These are phyloP conservation scores for Scaptomyza montana DNA, from an alignment of 1,140 invertebrate species.

Conservation along the genomic window DNA sequence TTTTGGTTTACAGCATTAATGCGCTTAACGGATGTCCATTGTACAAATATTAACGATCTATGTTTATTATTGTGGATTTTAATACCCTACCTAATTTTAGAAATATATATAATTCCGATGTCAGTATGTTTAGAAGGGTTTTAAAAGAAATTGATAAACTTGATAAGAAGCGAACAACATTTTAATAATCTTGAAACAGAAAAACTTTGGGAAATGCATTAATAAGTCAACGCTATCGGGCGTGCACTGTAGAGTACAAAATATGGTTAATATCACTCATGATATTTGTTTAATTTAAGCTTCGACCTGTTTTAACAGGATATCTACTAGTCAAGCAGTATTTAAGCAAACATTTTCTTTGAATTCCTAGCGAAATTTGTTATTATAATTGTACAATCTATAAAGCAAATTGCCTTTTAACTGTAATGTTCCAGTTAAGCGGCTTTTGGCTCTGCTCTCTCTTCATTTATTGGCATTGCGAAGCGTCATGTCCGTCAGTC, in stretches of 20 bases:
- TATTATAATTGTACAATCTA: slow-evolving; percentile 5
- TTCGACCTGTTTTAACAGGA: background rate
- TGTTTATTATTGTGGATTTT: slow-evolving; percentile 1
- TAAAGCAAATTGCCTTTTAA: slow-evolving; percentile 19
- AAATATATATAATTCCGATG: too few species aligned
- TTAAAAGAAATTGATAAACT: too few species aligned
- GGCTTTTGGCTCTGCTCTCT: slow-evolving; percentile 7
- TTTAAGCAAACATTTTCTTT: background rate
- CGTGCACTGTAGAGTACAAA: too few species aligned
- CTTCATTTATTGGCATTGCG: slow-evolving; percentile 21
- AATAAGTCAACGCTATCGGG: too few species aligned
- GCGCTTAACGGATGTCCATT: slow-evolving; percentile 44
- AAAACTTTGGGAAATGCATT: too few species aligned
- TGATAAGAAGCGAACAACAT: too few species aligned
- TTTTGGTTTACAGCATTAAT: slow-evolving; percentile 9
- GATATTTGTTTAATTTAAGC: too few species aligned
- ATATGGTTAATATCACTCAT: too few species aligned
- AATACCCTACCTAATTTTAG: background rate
- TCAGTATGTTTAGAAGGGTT: too few species aligned
- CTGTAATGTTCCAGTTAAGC: slow-evolving; percentile 16
- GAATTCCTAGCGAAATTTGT: background rate
- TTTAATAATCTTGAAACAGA: too few species aligned
- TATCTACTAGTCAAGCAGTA: background rate
- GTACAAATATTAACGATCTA: slow-evolving; percentile 32
- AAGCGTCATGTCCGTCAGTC: slow-evolving; percentile 24